Conservation (phyloP, 2,888 invertebrate species). For the Meliscaeva auricollis region DNA sequence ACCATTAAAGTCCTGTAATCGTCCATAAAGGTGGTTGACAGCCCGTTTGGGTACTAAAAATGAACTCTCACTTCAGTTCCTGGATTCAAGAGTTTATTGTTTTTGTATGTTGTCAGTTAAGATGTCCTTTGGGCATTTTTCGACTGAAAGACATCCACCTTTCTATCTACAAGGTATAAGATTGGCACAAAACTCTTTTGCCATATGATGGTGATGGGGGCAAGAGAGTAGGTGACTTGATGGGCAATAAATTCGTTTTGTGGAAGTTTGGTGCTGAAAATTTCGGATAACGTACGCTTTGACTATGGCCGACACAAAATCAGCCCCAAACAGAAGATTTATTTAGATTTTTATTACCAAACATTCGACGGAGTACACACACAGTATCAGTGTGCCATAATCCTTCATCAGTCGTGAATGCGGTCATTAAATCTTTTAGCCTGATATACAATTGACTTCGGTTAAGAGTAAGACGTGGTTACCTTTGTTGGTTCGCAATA, state of each 20-base stretch:
- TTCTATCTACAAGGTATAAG: too few species aligned
- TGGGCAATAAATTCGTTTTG: constrained; percentile 53
- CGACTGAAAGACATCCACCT: constrained; percentile 22
- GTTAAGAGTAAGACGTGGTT: too few species aligned
- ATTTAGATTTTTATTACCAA: constrained; percentile 72
- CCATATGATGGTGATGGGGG: too few species aligned
- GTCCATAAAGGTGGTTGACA: constrained; percentile 75
- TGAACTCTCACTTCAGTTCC: constrained; percentile 71
- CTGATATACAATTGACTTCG: constrained; percentile 63
- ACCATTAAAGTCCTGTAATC: constrained; percentile 70
- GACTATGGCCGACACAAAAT: constrained; percentile 3
- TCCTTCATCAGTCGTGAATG: constrained; percentile 33
- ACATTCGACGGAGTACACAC: constrained; percentile 11
- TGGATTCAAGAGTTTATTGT: constrained; percentile 70
- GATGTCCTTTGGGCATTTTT: constrained; percentile 74
- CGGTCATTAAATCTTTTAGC: constrained; percentile 69
- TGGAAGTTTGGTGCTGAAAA: constrained; percentile 48
- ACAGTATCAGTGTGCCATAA: constrained; percentile 60
- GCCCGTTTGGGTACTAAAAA: constrained; percentile 69
- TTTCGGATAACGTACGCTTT: constrained; percentile 49
- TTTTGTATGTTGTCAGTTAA: constrained; percentile 62
- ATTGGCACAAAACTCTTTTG: constrained; percentile 12
- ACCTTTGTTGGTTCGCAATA: neutral
- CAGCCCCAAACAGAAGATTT: constrained; percentile 50
- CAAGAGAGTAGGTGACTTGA: constrained; percentile 33